Conservation (phyloP, 35 echinoderm and acorn worm species). For the Amphiura filiformis region DNA sequence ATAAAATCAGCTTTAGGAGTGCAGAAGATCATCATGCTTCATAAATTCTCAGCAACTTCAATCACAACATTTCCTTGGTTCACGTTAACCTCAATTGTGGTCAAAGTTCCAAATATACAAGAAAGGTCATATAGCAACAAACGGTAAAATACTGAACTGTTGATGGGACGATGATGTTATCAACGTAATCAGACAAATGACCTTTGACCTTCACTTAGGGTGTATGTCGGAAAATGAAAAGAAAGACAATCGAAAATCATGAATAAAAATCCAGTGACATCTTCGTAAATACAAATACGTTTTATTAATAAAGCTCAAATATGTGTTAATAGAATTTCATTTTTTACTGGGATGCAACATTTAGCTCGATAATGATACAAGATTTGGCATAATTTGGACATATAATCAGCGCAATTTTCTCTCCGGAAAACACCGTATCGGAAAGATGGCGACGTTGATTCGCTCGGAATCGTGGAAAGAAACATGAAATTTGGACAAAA, state of each 20-base stretch:
- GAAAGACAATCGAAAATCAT: not conserved
- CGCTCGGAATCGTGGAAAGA: not conserved
- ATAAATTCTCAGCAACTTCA: not conserved
- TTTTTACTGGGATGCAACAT: not conserved
- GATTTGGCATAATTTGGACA: not conserved
- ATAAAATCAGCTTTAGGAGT: not conserved
- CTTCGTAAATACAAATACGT: not conserved
- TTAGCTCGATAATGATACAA: not conserved
- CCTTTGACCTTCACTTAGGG: not conserved
- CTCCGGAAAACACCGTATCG: not conserved
- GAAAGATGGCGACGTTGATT: not conserved
- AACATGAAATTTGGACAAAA: not conserved
- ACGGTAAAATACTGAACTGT: not conserved
- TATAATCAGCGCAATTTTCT: not conserved
- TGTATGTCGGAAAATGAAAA: not conserved
- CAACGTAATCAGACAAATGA: not conserved
- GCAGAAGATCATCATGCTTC: not conserved
- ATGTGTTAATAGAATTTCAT: not conserved
- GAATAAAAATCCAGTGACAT: not conserved
- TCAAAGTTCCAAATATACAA: no score
- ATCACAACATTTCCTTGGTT: not conserved
- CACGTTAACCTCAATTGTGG: no score
- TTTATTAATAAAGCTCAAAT: not conserved
- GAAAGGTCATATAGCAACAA: not conserved
- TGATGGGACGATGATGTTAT: not conserved